phyloP scores from a whole-genome alignment of 1,140 invertebrate genomes.

The Drosophila orosa region DNA sequence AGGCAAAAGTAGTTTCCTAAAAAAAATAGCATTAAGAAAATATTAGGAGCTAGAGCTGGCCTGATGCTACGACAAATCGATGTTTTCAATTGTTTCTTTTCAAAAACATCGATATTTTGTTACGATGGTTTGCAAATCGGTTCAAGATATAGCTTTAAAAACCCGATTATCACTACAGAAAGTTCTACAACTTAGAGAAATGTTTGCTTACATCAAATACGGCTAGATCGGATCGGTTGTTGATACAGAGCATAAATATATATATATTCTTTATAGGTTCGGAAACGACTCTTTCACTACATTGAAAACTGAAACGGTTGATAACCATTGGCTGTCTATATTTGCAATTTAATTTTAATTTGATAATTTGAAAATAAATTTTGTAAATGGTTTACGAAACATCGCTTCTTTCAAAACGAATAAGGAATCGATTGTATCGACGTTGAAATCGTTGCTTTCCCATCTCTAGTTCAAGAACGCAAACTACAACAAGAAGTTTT shows the following conservation, averaged over 20 bases:
- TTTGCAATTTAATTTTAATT: no score
- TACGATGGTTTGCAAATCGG: no score
- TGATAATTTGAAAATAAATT: neutral
- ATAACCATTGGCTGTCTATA: no score
- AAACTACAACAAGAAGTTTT: slow-evolving; percentile 41
- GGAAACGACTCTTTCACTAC: no score
- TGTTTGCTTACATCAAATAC: no score
- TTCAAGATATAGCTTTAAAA: no score
- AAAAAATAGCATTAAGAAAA: neutral
- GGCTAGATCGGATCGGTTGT: no score
- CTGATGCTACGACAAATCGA: neutral
- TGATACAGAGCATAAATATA: no score
- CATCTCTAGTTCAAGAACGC: slow-evolving; percentile 25
- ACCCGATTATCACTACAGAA: no score
- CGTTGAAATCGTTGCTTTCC: neutral
- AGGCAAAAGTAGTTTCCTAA: neutral
- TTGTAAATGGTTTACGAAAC: neutral
- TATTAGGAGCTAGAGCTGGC: neutral
- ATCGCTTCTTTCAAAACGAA: neutral
- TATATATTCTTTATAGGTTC: no score
- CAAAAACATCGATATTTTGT: neutral
- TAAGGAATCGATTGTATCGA: neutral
- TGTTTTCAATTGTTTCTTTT: neutral
- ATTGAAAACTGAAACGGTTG: no score
- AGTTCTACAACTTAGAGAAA: no score